Base-by-base conservation (phyloP, 30 jellyfish, hydroid and myxozoan species). In the Hydractinia symbiolongicarpus region DNA sequence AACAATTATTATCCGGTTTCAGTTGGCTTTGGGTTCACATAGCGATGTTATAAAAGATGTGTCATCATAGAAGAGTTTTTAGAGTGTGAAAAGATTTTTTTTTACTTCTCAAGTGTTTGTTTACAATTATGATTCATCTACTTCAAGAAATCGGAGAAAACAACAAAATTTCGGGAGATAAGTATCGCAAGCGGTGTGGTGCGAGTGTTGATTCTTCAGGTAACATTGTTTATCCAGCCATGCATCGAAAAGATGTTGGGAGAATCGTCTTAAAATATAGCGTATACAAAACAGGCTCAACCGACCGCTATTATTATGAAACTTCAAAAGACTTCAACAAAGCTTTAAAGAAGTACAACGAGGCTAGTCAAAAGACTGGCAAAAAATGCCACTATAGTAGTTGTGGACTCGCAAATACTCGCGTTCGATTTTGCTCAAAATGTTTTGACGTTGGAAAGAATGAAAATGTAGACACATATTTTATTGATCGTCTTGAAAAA, bases 371-470 rank as follows among this genome's bases (percentile, higher is more conserved):
- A 6, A 4, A 64, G 5, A 64, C 80, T 49, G 54, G 9, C 55
- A 50, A 55, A n/a, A 71, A 50, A 49, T 60, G 60, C 9, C 54
- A 53, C n/a, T 71, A 19, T 20, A 71, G 9, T 7, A 15, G 60
- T 9, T 49, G 17, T 50, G 80, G 80, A 8, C 56, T n/a, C 30
- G 80, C 80, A 5, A 71, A 71, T 71, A 58, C 51, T 7, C 30
- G 51, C 17, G 30, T 71, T 9, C 55, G 51, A 1, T 71, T 71
- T 71, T 71, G 80, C 61, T 19, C 67, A 20, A 30, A 14, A 8
- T 71, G 80, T 71, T 30, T 19, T 8, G 80, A 71, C 80, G 80
- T 64, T 64, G 74, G 8, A 64, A 64, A 64, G 40, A 64, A 64
- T 51, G 74, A 64, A 7, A 7, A 64, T 6, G 52, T 44, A 64